These are phyloP conservation scores for Drosophila bocqueti DNA, from an alignment of 1,140 invertebrate species.

Conservation along the genomic window DNA sequence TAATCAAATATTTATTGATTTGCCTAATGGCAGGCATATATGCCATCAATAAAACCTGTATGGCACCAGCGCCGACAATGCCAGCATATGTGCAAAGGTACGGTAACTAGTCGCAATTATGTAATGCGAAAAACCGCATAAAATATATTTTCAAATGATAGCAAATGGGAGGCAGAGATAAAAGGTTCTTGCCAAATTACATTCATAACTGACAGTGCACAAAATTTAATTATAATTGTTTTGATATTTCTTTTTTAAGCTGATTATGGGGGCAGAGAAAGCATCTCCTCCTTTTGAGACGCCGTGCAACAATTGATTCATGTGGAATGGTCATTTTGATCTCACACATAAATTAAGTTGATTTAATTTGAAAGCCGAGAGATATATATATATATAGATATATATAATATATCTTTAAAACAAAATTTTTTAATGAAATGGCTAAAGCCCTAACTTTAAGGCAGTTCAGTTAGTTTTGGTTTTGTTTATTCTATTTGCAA, in stretches of 20 bases:
- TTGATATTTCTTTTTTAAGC: not conserved
- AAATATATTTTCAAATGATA: conserved; percentile 20
- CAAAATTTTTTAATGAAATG: not conserved
- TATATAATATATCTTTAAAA: not conserved
- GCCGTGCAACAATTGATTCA: not conserved
- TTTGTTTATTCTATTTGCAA: not conserved
- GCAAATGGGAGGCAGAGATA: conserved; percentile 8
- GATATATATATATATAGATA: no score
- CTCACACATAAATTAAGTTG: not conserved
- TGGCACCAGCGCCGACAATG: conserved; percentile 18
- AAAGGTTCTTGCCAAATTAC: conserved; percentile 22
- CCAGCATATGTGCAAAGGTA: conserved; percentile 25
- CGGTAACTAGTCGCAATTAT: conserved; percentile 58
- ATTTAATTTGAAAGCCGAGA: not conserved
- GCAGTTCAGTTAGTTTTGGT: no score
- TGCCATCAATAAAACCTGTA: conserved; percentile 11
- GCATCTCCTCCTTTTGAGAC: no score
- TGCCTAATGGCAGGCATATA: conserved; percentile 56
- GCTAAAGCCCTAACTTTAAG: not conserved
- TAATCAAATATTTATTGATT: conserved; percentile 82
- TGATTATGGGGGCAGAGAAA: not conserved
- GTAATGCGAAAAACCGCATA: conserved; percentile 41
- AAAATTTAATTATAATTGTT: conserved; percentile 65
- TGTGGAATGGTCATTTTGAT: not conserved
- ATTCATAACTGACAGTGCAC: conserved; percentile 29